A percentile compares a stretch with the other conserved stretches of the same genome.
Conservation (phyloP, 2,113 vertebrate species). For the Sapayoa aenigma region DNA sequence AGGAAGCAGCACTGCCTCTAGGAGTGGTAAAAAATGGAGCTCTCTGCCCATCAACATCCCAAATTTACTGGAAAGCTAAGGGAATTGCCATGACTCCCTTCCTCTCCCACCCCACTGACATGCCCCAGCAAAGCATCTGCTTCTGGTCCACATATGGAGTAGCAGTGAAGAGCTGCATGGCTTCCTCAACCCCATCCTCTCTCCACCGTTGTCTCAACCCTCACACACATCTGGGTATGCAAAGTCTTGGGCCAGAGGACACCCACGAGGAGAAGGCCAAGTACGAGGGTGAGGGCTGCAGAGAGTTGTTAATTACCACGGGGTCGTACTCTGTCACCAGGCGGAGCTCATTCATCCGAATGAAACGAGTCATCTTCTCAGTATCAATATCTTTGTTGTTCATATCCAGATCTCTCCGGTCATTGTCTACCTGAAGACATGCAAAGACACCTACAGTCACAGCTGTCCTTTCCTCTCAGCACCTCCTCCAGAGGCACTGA, state of each 20-base stretch:
- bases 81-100: fast-evolving
- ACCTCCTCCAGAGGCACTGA: neutral
- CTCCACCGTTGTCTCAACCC: fast-evolving
- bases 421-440: slow-evolving; percentile 79
- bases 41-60: neutral
- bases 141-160: fast-evolving
- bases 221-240: neutral
- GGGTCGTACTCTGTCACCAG: slow-evolving; percentile 89
- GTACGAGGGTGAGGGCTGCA: neutral
- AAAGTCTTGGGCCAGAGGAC: neutral
- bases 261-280: neutral
- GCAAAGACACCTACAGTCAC: neutral
- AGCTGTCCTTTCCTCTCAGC: neutral
- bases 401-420: slow-evolving; percentile 75
- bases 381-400: slow-evolving; percentile 68
- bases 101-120: neutral
- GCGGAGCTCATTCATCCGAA: slow-evolving; percentile 80
- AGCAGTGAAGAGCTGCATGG: neutral
- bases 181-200: neutral
- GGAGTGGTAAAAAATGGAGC: neutral
- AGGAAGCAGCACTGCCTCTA: neutral
- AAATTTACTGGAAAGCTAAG: neutral
- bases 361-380: slow-evolving; percentile 78
- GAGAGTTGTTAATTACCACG: slow-evolving; percentile 73
- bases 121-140: neutral